A percentile compares a stretch with the other conserved stretches of the same genome.
Conservation (phyloP, 2,113 vertebrate species). For the Phaethornis superciliosus region DNA sequence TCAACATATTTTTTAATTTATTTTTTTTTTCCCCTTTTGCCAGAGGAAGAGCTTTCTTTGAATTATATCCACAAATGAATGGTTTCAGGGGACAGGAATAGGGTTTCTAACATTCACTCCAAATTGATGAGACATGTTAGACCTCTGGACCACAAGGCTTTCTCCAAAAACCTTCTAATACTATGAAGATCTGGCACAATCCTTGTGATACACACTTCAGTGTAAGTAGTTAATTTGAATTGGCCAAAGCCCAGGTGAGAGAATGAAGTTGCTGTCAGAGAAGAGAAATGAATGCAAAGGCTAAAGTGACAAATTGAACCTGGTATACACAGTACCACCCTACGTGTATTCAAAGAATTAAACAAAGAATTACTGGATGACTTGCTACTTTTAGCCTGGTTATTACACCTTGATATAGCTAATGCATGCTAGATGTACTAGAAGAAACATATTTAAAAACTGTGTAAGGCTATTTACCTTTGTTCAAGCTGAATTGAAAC, state of each 20-base stretch:
- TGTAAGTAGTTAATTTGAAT: neutral
- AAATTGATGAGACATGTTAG: neutral
- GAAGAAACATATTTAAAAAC: neutral
- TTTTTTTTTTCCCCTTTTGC: neutral
- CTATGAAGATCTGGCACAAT: neutral
- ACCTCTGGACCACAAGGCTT: neutral
- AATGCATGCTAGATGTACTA: neutral
- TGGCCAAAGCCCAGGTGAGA: conserved; percentile 28
- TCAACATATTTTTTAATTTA: neutral
- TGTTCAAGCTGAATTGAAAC: neutral
- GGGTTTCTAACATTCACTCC: neutral
- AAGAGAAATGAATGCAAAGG: neutral
- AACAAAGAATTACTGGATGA: neutral
- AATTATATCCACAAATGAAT: neutral
- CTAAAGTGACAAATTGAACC: neutral
- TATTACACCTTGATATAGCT: neutral
- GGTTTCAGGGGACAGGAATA: neutral
- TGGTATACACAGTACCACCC: neutral
- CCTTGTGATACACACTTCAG: neutral
- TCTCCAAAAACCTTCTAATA: neutral
- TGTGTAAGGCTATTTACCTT: neutral
- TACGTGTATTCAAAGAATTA: neutral
- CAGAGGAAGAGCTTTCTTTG: neutral
- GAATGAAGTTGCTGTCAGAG: conserved; percentile 17
- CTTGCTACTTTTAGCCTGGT: neutral